phyloP scores from a whole-genome alignment of 1,140 invertebrate genomes.

The Melitaea cinxia region DNA sequence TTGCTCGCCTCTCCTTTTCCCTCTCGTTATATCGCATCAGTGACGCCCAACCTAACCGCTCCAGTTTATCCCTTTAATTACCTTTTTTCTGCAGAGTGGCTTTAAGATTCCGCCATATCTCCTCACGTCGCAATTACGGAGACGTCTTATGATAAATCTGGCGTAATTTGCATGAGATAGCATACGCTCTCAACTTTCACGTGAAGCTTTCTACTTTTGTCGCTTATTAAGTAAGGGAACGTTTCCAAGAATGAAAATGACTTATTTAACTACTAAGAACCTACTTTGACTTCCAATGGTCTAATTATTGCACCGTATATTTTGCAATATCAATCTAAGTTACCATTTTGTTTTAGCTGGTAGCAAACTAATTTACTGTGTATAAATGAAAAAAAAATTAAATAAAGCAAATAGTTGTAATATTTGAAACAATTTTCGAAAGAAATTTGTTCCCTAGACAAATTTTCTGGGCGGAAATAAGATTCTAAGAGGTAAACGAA shows the following conservation, averaged over 20 bases:
- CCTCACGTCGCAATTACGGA: slow-evolving; percentile 80
- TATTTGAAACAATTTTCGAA: slow-evolving; percentile 59
- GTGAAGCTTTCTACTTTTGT: slow-evolving; percentile 76
- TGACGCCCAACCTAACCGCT: slow-evolving; percentile 71
- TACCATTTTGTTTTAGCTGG: background rate
- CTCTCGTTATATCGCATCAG: slow-evolving; percentile 52
- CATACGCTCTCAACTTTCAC: slow-evolving; percentile 80
- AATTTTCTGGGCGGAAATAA: slow-evolving; percentile 72
- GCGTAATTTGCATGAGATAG: slow-evolving; percentile 81
- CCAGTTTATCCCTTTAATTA: slow-evolving; percentile 80
- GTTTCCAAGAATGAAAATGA: slow-evolving; percentile 77
- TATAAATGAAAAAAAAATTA: background rate
- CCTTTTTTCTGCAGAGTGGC: slow-evolving; percentile 75
- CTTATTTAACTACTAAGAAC: slow-evolving; percentile 76
- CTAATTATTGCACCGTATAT: slow-evolving; percentile 41
- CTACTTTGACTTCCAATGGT: slow-evolving; percentile 62
- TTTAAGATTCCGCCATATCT: slow-evolving; percentile 76
- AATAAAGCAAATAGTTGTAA: slow-evolving; percentile 34
- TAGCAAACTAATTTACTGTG: background rate
- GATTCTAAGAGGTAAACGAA: slow-evolving; percentile 75
- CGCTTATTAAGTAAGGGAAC: slow-evolving; percentile 79
- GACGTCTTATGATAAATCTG: slow-evolving; percentile 81
- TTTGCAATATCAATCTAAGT: background rate
- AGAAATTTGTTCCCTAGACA: slow-evolving; percentile 70
- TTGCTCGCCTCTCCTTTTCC: slow-evolving; percentile 10